These are phyloP conservation scores for Drosophila kurseongensis DNA, from an alignment of 1,140 invertebrate genomes.

Conservation along the genomic window DNA sequence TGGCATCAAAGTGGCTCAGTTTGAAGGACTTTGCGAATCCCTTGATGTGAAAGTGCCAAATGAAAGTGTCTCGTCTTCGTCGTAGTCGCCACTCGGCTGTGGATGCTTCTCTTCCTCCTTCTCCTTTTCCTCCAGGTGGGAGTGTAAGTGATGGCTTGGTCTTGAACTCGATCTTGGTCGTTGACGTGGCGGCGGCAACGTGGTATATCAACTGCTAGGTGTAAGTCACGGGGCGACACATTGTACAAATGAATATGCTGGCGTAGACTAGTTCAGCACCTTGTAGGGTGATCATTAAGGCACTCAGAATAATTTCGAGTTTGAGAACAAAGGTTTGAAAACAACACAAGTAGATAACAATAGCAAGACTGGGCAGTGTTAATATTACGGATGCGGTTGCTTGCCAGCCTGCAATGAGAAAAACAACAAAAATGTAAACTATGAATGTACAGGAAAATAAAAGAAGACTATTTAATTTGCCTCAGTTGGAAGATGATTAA, in stretches of 20 bases:
- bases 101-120: conserved; percentile 6
- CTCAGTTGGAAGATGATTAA: not conserved
- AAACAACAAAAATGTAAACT: not conserved
- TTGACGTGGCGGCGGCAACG: conserved; percentile 64
- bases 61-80: conserved; percentile 54
- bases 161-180: conserved; percentile 39
- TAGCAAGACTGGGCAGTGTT: conserved; percentile 92
- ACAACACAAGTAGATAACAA: conserved; percentile 92
- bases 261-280: conserved; percentile 91
- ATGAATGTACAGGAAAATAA: not conserved
- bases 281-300: conserved; percentile 93
- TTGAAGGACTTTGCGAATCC: conserved; percentile 22
- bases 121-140: conserved; percentile 2
- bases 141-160: conserved; percentile 16
- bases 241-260: conserved; percentile 90
- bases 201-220: conserved; percentile 81
- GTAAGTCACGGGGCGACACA: conserved; percentile 88
- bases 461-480: too few relatives aligned
- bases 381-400: conserved; percentile 92
- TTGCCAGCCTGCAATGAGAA: conserved; percentile 86
- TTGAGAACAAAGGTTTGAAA: conserved; percentile 93
- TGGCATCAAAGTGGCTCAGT: conserved; percentile 16
- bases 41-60: conserved; percentile 54
- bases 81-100: conserved; percentile 39
- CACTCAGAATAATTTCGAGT: conserved; percentile 94